Base-by-base conservation (phyloP, 1,140 invertebrate species). In the Rhopalosiphum maidis region DNA sequence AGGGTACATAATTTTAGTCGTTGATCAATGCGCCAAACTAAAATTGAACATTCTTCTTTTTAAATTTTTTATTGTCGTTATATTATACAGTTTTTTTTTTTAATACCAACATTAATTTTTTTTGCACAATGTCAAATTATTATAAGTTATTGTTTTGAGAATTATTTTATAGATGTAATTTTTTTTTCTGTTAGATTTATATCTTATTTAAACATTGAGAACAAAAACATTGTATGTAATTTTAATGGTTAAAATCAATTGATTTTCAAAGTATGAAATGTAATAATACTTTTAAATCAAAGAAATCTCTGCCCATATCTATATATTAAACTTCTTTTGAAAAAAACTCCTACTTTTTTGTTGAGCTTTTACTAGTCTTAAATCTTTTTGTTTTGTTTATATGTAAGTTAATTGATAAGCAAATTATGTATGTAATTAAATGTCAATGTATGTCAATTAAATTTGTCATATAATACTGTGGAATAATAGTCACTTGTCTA, bases 291-390 rank as follows among this genome's bases (percentile, higher is more conserved):
- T 83, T 83, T 77, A 15, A 68, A n/a, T n/a, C 30, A 77, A 77
- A 77, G 15, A 4, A 77, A 77, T 77, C 15, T 77, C 15, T n/a
- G n/a, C 5, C 30, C n/a, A 77, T 77, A 68, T 77, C 15, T 77
- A 35, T 77, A 18, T 4, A 77, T n/a, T n/a, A n/a, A n/a, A 77
- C 1, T 77, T 77, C 15, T 77, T 83, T 41, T 83, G 21, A 83
- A 22, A 83, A 51, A 51, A 83, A 83, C 41, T 41, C 2, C 22
- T 85, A 41, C 3, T 43, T 25, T 85, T 85, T 41, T 43, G 37
- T 43, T 85, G 7, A 83, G 82, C 82, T 83, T 83, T 85, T 85
- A 85, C 83, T 85, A 85, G 41, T 85, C 83, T 85, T 85, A 85
- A 85, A 85, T 85, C 35, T 11, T 23, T 83, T 23, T 41, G 83